Conservation (phyloP, 2,797 vertebrate genomes). For the Antrozous pallidus region DNA sequence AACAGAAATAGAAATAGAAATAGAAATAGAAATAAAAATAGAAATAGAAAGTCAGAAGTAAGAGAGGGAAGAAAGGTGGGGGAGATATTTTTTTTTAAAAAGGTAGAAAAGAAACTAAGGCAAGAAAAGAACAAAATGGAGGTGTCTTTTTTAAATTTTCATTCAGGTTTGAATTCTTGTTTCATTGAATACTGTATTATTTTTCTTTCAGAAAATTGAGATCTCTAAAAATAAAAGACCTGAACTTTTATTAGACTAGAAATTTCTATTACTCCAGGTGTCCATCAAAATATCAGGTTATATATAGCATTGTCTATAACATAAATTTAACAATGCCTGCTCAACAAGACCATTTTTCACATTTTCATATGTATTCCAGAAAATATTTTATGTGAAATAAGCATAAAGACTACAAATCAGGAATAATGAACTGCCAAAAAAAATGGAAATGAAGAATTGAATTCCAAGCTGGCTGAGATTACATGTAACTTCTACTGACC, state of each 20-base stretch:
- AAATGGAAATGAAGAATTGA: neutral
- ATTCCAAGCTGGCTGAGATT: neutral
- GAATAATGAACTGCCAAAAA: neutral
- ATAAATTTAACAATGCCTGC: neutral
- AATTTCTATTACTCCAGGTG: neutral
- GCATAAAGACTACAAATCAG: neutral
- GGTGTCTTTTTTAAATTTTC: neutral
- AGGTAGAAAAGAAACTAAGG: neutral
- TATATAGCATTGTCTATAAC: neutral
- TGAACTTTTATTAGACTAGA: neutral
- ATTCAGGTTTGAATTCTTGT: neutral
- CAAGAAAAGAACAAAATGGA: neutral
- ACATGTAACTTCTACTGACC: neutral
- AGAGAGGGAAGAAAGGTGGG: neutral
- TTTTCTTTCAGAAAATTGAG: neutral
- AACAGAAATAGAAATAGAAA: no score
- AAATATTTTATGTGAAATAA: neutral
- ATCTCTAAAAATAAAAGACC: neutral
- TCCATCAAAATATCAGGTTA: neutral
- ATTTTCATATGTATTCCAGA: neutral
- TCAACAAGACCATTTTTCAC: neutral
- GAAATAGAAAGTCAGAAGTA: neutral
- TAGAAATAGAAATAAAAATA: no score
- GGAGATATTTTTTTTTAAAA: fast-evolving
- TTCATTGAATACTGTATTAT: neutral